Conservation (phyloP, 2,888 invertebrate species). For the Tortricodes alternella region DNA sequence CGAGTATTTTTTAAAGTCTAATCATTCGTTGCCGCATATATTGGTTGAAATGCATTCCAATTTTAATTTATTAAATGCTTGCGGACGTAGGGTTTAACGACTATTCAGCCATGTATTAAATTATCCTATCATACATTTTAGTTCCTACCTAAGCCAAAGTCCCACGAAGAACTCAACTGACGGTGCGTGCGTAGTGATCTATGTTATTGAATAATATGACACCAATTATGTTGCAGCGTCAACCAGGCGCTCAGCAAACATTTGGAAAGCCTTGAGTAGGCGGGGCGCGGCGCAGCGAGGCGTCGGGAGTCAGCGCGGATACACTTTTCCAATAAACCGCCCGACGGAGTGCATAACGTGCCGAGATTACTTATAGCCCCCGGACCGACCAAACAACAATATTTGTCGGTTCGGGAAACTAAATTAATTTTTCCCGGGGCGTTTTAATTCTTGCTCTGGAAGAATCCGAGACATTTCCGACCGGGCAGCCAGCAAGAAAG, state of each 20-base stretch:
- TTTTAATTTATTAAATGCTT: neutral
- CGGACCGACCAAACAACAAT: constrained; percentile 74
- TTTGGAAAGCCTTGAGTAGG: constrained; percentile 43
- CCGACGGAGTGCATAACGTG: constrained; percentile 72
- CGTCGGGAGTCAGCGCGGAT: constrained; percentile 43
- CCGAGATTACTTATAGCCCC: constrained; percentile 75
- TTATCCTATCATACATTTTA: too few relatives aligned
- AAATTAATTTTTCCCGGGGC: constrained; percentile 76
- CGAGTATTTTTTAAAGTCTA: constrained; percentile 26
- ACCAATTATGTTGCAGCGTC: neutral
- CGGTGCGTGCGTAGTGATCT: too few relatives aligned
- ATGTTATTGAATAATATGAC: too few relatives aligned
- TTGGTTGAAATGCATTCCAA: neutral
- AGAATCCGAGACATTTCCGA: constrained; percentile 10
- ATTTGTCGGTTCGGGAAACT: constrained; percentile 71
- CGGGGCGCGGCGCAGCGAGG: constrained; percentile 33
- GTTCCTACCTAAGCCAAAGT: too few relatives aligned
- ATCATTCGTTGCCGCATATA: constrained; percentile 14
- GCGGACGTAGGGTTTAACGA: neutral
- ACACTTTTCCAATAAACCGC: constrained; percentile 73
- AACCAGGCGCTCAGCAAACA: constrained; percentile 35
- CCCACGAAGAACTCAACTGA: too few relatives aligned
- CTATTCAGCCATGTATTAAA: too few relatives aligned
- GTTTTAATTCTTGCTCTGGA: constrained; percentile 43
- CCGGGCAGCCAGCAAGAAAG: constrained; percentile 17